A percentile compares a stretch with the other conserved stretches of the same genome.
These are phyloP conservation scores for Zapus hudsonius DNA, from an alignment of 2,113 vertebrate species.

Conservation along the genomic window DNA sequence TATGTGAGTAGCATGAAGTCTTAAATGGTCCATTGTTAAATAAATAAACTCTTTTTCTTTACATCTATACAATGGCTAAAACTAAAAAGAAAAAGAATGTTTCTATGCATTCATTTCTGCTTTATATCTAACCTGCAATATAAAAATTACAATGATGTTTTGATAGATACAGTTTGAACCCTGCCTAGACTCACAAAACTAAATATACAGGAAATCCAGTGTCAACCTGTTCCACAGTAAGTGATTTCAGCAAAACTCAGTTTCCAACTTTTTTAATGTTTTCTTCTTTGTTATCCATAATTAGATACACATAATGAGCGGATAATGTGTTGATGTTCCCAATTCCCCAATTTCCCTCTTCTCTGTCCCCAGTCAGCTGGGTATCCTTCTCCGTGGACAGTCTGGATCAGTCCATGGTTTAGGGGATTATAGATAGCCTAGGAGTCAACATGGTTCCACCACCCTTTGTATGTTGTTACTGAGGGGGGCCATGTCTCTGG, in stretches of 20 bases:
- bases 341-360: too few relatives aligned
- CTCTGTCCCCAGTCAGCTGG: too few relatives aligned
- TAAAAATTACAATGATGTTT: not conserved
- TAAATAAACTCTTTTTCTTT: not conserved
- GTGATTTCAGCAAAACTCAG: not conserved
- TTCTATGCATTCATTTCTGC: not conserved
- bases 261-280: too few relatives aligned
- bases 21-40: not conserved
- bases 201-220: not conserved
- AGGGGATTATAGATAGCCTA: too few relatives aligned
- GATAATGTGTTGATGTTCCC: too few relatives aligned
- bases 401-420: too few relatives aligned
- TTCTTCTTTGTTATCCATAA: too few relatives aligned
- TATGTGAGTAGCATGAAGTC: not conserved
- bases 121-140: not conserved
- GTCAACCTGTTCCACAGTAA: not conserved
- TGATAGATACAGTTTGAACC: not conserved
- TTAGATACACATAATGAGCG: too few relatives aligned
- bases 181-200: conserved; percentile 7
- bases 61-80: not conserved
- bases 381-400: too few relatives aligned
- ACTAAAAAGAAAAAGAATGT: not conserved
- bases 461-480: too few relatives aligned
- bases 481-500: too few relatives aligned
- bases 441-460: too few relatives aligned